Conservation (phyloP, 35 echinoderm and acorn worm species). For the Ophiothrix spiculata region DNA sequence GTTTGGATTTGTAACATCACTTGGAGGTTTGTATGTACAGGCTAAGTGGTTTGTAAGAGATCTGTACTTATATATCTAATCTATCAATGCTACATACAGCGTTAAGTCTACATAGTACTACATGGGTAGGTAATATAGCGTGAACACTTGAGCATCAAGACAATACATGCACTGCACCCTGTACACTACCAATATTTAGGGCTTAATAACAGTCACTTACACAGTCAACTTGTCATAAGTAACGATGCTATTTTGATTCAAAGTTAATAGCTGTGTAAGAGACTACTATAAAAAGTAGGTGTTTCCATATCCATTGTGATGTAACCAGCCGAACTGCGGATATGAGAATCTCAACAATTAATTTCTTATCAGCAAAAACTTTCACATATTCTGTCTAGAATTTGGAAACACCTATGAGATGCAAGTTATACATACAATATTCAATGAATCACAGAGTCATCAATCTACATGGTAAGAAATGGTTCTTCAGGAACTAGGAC, state of each 20-base stretch:
- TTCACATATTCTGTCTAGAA: neutral
- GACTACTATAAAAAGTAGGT: neutral
- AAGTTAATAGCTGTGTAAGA: neutral
- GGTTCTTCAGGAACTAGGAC: neutral
- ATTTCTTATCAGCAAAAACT: neutral
- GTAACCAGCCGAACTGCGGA: neutral
- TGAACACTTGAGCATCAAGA: neutral
- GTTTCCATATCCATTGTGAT: neutral
- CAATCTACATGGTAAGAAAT: neutral
- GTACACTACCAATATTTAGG: neutral
- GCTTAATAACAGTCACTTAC: neutral
- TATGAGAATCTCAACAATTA: too few species aligned
- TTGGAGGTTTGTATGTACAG: neutral
- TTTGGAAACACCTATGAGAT: neutral
- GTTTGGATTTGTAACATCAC: neutral
- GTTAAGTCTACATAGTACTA: neutral
- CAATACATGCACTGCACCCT: neutral
- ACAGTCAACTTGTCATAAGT: neutral
- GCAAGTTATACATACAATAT: neutral
- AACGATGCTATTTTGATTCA: neutral
- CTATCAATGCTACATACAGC: neutral
- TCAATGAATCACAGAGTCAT: neutral
- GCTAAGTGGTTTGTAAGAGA: neutral
- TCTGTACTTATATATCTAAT: neutral
- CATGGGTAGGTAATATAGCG: neutral